Conservation (phyloP, 2,888 invertebrate genomes). For the Actias luna region DNA sequence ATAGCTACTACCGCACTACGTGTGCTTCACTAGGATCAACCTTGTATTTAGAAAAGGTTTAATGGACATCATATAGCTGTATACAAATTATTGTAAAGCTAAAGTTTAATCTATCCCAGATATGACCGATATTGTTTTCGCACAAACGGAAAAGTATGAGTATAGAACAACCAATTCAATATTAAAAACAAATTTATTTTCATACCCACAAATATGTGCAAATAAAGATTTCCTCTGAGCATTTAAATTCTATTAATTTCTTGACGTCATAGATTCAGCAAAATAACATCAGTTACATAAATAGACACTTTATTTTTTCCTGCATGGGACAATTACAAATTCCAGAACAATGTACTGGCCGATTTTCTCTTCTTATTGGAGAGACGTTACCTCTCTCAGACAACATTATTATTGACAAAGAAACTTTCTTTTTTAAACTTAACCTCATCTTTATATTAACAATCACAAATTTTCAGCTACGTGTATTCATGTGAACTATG, state of each 20-base stretch:
- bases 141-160: too few relatives aligned
- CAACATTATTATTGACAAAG: constrained; percentile 46
- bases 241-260: not conserved
- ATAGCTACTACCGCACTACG: constrained; percentile 21
- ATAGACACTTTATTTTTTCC: not conserved
- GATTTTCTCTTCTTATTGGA: constrained; percentile 7
- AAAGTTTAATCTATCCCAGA: too few relatives aligned
- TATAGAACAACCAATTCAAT: too few relatives aligned
- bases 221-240: not conserved
- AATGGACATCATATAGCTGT: not conserved
- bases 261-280: not conserved
- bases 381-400: constrained; percentile 24
- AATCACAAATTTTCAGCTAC: not conserved
- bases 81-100: too few relatives aligned
- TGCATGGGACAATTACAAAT: not conserved
- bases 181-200: not conserved
- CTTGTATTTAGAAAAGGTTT: not conserved
- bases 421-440: constrained; percentile 63
- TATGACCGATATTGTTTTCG: too few relatives aligned
- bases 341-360: not conserved
- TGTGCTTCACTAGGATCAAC: constrained; percentile 7
- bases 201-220: not conserved
- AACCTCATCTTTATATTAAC: constrained; percentile 14
- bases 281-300: not conserved
- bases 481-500: not conserved